Percentiles rank a stretch among this genome's conserved stretches.
phyloP scores from a whole-genome alignment of 2,888 invertebrate genomes.

The Bimastos eiseni region DNA sequence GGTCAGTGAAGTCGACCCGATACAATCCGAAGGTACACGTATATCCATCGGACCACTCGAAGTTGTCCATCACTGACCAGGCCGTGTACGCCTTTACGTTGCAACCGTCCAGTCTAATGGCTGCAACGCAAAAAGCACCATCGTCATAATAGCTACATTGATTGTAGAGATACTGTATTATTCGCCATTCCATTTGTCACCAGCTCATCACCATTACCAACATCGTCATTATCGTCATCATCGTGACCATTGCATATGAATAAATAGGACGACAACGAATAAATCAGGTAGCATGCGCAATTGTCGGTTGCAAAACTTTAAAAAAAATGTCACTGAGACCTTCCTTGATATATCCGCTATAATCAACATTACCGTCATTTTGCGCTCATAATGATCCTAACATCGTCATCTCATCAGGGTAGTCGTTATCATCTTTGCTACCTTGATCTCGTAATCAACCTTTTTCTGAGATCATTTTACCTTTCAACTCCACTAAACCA shows the following conservation, averaged over 20 bases:
- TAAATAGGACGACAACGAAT: background rate
- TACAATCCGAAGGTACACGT: conserved; percentile 74
- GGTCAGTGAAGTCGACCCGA: conserved; percentile 73
- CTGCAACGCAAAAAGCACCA: conserved; percentile 34
- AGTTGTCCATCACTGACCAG: conserved; percentile 80
- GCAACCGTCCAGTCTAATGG: conserved; percentile 46
- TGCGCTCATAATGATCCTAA: too few relatives aligned
- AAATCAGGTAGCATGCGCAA: background rate
- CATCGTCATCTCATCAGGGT: background rate
- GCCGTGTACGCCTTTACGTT: conserved; percentile 69
- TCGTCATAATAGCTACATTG: too few relatives aligned
- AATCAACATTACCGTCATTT: too few relatives aligned
- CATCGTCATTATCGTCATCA: background rate
- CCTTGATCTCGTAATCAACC: background rate
- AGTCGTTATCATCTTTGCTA: background rate
- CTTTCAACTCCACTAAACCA: background rate
- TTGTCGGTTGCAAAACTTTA: background rate
- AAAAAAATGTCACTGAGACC: background rate
- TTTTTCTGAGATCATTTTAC: background rate
- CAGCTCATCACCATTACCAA: background rate
- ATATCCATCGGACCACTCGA: conserved; percentile 78
- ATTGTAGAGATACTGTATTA: background rate
- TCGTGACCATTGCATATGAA: background rate
- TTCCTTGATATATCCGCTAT: too few relatives aligned
- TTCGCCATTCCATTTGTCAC: background rate